Conservation (phyloP, 2,113 vertebrate species). For the Pseudopipra pipra region DNA sequence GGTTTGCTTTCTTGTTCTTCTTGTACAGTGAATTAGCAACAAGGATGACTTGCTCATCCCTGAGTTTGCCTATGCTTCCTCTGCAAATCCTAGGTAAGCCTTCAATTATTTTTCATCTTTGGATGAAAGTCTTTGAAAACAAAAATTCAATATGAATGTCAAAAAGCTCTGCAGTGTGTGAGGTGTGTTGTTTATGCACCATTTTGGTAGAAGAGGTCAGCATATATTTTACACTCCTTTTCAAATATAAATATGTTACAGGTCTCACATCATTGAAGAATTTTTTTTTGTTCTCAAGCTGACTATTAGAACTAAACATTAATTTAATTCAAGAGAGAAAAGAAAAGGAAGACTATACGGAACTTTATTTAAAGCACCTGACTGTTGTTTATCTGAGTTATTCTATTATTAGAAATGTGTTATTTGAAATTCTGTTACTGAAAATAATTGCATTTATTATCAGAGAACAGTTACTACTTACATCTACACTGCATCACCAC, state of each 20-base stretch:
- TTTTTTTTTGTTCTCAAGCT: neutral
- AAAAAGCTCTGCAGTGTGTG: neutral
- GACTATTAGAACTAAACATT: neutral
- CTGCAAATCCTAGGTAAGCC: neutral
- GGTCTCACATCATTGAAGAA: neutral
- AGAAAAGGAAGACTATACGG: neutral
- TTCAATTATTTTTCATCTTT: slow-evolving; percentile 9
- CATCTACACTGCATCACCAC: neutral
- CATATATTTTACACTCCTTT: neutral
- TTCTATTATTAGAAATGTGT: neutral
- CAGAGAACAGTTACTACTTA: neutral
- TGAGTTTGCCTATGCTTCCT: neutral
- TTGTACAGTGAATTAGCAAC: neutral
- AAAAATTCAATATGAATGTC: neutral
- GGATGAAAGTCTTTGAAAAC: neutral
- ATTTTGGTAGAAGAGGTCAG: neutral
- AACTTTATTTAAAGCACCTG: neutral
- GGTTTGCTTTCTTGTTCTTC: neutral
- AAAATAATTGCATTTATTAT: neutral
- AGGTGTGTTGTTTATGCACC: neutral
- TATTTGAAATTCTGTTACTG: neutral
- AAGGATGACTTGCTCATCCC: neutral
- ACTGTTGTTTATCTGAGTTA: neutral
- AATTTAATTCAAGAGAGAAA: neutral
- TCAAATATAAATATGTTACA: neutral